Base-by-base conservation (phyloP, 2,113 vertebrate species). In the Xiphophorus couchianus region DNA sequence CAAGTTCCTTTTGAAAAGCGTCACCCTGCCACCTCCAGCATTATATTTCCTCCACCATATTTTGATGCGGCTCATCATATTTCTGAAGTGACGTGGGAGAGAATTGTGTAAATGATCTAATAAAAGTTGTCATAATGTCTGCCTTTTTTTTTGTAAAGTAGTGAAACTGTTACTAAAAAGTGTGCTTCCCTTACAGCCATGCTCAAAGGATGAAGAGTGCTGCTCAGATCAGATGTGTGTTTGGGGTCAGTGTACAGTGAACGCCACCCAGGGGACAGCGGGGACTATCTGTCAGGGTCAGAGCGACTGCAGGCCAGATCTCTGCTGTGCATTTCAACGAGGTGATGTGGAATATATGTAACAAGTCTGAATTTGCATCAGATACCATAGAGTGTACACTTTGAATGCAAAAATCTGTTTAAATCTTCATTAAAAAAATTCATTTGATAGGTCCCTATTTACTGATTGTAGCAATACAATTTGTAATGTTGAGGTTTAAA, bases 251-350 rank as follows among this genome's bases (percentile, higher is more conserved):
- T 99, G 97, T 77, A 87, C 85, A 5, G 85, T 89, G 73, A 90
- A 93, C 22, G 77, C 85, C 30, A 85, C 89, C 60, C 90, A 29
- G 72, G 97, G 97, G 29, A 78, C 94, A 15, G 96, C 95, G 0
- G 97, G 98, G 62, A 97, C 96, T 27, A 98, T 99, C 89, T 99
- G 98, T 72, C 96, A 98, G 90, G 95, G 73, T 84, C 97, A 98
- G 89, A 95, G 92, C 0, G 96, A 98, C 91, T 99, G 97, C 92
- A 94, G 88, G 72, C 73, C 90, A 0, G 93, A 94, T 2, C 95
- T 93, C 22, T 99, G 98, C 92, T 99, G 98, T 62, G 96, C 97
- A 69, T 96, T 98, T 54, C 96, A 96, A 78, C 94, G 89, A 94
- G 95, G 98, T 98, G 71, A 88, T 66, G 25, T 15, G n/a, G 15